These are phyloP conservation scores for Drosophila saltans DNA, from an alignment of 1,140 invertebrate species.

Conservation along the genomic window DNA sequence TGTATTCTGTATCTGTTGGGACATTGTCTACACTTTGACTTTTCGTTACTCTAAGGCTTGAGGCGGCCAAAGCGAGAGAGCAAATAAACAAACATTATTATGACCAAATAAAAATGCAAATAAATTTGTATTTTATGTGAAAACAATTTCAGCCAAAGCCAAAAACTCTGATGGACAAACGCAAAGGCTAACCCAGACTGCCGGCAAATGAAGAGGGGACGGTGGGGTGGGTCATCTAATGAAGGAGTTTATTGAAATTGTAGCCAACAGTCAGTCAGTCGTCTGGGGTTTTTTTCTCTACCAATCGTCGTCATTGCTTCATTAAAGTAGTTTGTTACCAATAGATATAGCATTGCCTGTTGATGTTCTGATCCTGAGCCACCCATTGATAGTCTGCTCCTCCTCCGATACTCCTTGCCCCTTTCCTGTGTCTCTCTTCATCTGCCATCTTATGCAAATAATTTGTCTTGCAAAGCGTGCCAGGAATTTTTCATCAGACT, in stretches of 20 bases:
- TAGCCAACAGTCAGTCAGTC: slow-evolving; percentile 38
- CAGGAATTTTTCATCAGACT: slow-evolving; percentile 65
- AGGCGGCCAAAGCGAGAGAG: slow-evolving; percentile 26
- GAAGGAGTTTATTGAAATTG: slow-evolving; percentile 79
- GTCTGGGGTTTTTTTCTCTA: slow-evolving; percentile 16
- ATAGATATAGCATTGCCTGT: slow-evolving; percentile 39
- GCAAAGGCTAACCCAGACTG: slow-evolving; percentile 45
- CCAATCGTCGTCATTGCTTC: slow-evolving; percentile 69
- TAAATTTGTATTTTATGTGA: slow-evolving; percentile 80
- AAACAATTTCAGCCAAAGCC: slow-evolving; percentile 72
- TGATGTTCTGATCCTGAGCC: slow-evolving; percentile 45
- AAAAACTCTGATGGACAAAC: slow-evolving; percentile 47
- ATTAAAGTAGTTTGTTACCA: slow-evolving; percentile 47
- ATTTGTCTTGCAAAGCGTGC: slow-evolving; percentile 63
- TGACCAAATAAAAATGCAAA: slow-evolving; percentile 79
- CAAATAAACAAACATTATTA: slow-evolving; percentile 80
- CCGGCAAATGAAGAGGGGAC: neutral
- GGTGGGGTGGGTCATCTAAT: slow-evolving; percentile 40
- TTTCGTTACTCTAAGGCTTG: slow-evolving; percentile 19
- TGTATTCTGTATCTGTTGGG: slow-evolving; percentile 51
- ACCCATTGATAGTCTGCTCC: neutral
- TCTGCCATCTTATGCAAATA: slow-evolving; percentile 57
- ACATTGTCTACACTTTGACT: slow-evolving; percentile 61
- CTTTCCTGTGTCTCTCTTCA: neutral
- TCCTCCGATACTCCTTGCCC: neutral